These are phyloP conservation scores for Eptatretus burgeri DNA, from an alignment of 2,113 vertebrate genomes.

Conservation along the genomic window DNA sequence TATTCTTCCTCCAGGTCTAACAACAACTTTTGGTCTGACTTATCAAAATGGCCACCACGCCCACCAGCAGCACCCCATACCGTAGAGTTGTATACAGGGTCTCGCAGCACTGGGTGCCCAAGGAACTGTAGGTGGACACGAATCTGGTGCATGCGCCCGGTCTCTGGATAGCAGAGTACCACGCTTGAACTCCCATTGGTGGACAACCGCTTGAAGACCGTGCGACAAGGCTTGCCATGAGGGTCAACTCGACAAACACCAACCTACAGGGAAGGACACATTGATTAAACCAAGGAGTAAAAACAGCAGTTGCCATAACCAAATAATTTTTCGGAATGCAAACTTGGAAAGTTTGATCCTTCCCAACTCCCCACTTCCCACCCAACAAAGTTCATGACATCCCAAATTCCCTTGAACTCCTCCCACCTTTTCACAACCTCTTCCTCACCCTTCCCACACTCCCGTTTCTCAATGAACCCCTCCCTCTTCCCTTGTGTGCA, in stretches of 20 bases:
- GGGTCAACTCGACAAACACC: conserved; percentile 65
- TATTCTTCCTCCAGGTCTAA: conserved; percentile 18
- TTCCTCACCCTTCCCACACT: no score
- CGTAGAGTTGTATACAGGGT: conserved; percentile 71
- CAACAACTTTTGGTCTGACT: conserved; percentile 45
- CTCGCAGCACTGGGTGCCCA: conserved; percentile 64
- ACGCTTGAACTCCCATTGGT: conserved; percentile 52
- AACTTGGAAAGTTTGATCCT: not conserved
- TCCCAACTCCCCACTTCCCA: not conserved
- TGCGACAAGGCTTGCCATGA: conserved; percentile 45
- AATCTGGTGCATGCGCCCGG: conserved; percentile 84
- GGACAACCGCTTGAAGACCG: conserved; percentile 49
- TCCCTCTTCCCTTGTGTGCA: no score
- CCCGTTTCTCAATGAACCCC: no score
- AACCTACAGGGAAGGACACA: not conserved
- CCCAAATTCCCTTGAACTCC: no score
- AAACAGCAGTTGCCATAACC: no score
- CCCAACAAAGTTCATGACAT: no score
- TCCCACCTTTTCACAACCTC: no score
- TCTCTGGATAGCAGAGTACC: conserved; percentile 43
- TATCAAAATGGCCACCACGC: conserved; percentile 31
- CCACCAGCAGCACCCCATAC: conserved; percentile 55
- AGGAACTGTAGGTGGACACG: conserved; percentile 76
- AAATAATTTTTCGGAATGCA: no score
- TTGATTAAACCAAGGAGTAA: no score